phyloP scores from a whole-genome alignment of 64 coral and sea anemone genomes.

The Actinia tenebrosa region DNA sequence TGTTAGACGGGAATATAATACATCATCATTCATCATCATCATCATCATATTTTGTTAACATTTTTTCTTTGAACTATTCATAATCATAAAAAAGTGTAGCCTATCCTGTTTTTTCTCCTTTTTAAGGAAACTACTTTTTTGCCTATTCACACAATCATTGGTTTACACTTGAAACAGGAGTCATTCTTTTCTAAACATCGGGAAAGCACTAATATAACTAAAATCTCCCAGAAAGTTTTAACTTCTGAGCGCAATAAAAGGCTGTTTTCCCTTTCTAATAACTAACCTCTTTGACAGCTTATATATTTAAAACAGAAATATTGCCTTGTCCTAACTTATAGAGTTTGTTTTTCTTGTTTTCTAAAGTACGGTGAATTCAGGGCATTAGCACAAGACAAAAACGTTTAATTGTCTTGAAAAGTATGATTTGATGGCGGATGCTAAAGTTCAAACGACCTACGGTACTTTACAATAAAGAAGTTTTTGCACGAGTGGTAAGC shows the following conservation, averaged over 20 bases:
- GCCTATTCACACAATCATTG: constrained; percentile 42
- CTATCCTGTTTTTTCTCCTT: constrained; percentile 49
- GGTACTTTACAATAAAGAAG: not conserved
- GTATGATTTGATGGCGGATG: not conserved
- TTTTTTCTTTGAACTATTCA: constrained; percentile 51
- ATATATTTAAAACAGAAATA: not conserved
- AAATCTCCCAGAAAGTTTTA: constrained; percentile 10
- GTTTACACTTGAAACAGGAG: constrained; percentile 14
- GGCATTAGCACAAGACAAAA: not conserved
- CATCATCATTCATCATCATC: constrained; percentile 63
- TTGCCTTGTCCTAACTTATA: not conserved
- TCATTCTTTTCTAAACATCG: constrained; percentile 32
- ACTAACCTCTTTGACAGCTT: not conserved
- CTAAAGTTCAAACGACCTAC: not conserved
- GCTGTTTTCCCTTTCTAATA: not conserved
- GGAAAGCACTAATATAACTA: constrained; percentile 29
- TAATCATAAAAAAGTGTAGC: constrained; percentile 72
- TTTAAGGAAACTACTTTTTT: constrained; percentile 66
- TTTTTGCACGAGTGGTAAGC: no score
- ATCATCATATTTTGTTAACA: constrained; percentile 74
- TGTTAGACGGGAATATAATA: constrained; percentile 93
- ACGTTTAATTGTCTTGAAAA: not conserved
- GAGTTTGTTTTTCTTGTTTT: not conserved
- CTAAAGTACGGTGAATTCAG: constrained; percentile 1
- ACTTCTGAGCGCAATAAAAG: not conserved